Percentiles rank a stretch among this genome's conserved stretches.
Evolutionary conservation across 2,113 vertebrate genomes (phyloP).

Genomic region (Passer montanus): DNA sequence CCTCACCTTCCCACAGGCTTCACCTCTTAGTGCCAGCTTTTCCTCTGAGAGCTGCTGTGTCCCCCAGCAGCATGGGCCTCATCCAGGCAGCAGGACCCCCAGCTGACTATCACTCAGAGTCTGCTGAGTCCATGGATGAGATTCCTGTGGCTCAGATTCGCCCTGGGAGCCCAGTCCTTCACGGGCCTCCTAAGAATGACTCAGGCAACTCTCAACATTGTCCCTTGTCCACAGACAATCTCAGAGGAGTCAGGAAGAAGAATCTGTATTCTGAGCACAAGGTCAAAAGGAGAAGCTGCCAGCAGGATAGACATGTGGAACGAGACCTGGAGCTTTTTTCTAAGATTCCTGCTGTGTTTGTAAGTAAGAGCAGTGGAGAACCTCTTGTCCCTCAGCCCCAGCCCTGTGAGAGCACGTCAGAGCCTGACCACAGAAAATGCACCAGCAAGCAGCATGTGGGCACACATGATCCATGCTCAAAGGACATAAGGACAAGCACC

Average conservation of each 20-base stretch:
- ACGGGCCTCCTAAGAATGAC: not conserved
- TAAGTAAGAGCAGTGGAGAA: slow-evolving; percentile 82
- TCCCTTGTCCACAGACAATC: not conserved
- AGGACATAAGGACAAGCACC: slow-evolving; percentile 32
- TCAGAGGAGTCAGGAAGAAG: slow-evolving; percentile 4
- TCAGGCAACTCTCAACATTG: not conserved
- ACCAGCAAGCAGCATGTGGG: slow-evolving; percentile 51
- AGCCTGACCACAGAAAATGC: slow-evolving; percentile 67
- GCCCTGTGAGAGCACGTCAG: not conserved
- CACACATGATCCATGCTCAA: not conserved
- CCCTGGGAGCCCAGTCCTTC: slow-evolving; percentile 79
- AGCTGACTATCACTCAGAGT: slow-evolving; percentile 85
- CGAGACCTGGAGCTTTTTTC: slow-evolving; percentile 74
- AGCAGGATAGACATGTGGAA: not conserved
- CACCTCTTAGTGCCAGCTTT: slow-evolving; percentile 73
- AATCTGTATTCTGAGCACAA: slow-evolving; percentile 62
- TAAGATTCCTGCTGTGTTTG: slow-evolving; percentile 76
- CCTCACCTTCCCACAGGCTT: slow-evolving; percentile 65
- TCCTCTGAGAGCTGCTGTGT: slow-evolving; percentile 66
- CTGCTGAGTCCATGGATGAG: slow-evolving; percentile 88
- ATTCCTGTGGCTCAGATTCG: slow-evolving; percentile 85
- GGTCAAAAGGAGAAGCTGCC: slow-evolving; percentile 72
- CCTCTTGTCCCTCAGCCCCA: not conserved
- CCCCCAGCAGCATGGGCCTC: slow-evolving; percentile 16
- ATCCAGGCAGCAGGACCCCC: slow-evolving; percentile 77